Evolutionary conservation across 2,888 invertebrate species (phyloP).

Genomic region (Tanytarsus gracilentus): DNA sequence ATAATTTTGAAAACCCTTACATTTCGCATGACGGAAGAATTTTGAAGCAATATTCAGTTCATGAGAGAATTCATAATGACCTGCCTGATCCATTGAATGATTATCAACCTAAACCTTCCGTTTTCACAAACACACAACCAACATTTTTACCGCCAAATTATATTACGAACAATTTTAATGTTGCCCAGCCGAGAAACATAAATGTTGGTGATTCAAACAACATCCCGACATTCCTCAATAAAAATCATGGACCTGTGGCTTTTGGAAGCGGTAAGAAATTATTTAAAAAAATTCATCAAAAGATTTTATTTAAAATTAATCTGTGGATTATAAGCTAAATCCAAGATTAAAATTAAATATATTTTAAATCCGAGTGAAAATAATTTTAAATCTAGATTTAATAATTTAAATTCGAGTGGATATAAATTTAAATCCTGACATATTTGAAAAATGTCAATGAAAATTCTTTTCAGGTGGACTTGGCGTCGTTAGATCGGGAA

Average conservation of each 20-base stretch:
- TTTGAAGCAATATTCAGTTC: constrained; percentile 42
- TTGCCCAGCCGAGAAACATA: not conserved
- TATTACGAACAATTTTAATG: constrained; percentile 1
- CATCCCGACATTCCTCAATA: constrained; percentile 28
- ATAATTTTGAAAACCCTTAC: constrained; percentile 34
- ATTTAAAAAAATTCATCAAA: too few relatives aligned
- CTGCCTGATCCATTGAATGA: not conserved
- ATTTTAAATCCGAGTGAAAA: too few relatives aligned
- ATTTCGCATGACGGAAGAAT: constrained; percentile 37
- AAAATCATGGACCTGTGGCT: constrained; percentile 35
- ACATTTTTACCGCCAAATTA: constrained; percentile 8
- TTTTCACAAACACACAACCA: constrained; percentile 32
- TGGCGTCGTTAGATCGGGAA: constrained; percentile 40
- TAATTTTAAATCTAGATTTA: too few relatives aligned
- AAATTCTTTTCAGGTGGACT: too few relatives aligned
- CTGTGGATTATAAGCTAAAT: too few relatives aligned
- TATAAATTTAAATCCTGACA: too few relatives aligned
- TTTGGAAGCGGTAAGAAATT: constrained; percentile 43
- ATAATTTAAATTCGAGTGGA: too few relatives aligned
- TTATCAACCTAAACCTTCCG: not conserved
- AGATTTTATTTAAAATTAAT: too few relatives aligned
- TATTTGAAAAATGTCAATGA: too few relatives aligned
- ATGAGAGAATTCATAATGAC: constrained; percentile 41
- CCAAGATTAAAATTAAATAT: too few relatives aligned
- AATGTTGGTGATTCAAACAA: not conserved